phyloP scores from a whole-genome alignment of 1,140 invertebrate genomes.

The Xylocopa sonorina region DNA sequence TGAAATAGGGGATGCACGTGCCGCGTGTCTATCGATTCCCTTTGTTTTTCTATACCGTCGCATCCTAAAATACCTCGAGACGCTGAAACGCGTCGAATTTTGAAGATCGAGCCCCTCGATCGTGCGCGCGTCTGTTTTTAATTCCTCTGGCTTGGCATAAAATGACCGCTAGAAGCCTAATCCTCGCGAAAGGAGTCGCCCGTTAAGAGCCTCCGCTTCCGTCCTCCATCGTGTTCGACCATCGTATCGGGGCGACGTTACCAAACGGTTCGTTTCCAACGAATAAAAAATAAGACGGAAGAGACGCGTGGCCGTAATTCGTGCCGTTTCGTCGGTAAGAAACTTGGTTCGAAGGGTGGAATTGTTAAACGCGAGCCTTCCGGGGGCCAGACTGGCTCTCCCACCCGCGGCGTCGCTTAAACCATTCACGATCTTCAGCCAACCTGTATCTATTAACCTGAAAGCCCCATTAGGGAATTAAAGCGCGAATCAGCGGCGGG shows the following conservation, averaged over 20 bases:
- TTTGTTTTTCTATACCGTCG: neutral
- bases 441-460: slow-evolving; percentile 7
- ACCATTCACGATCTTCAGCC: neutral
- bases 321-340: neutral
- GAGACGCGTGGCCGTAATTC: neutral
- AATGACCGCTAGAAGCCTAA: too few relatives aligned
- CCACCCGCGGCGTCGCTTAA: neutral
- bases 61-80: too few relatives aligned
- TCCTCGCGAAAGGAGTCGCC: neutral
- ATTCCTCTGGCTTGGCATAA: too few relatives aligned
- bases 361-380: neutral
- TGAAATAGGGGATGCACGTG: too few relatives aligned
- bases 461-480: slow-evolving; percentile 29
- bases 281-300: neutral
- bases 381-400: neutral
- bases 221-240: neutral
- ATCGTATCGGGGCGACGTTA: too few relatives aligned
- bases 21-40: neutral
- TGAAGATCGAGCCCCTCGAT: too few relatives aligned
- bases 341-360: neutral
- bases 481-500: slow-evolving; percentile 2
- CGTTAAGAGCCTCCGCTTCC: neutral
- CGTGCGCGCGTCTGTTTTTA: too few relatives aligned
- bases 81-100: too few relatives aligned
- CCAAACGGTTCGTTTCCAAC: too few relatives aligned